These are phyloP conservation scores for Macrochelys suwanniensis DNA, from an alignment of 2,797 vertebrate species.

Conservation along the genomic window DNA sequence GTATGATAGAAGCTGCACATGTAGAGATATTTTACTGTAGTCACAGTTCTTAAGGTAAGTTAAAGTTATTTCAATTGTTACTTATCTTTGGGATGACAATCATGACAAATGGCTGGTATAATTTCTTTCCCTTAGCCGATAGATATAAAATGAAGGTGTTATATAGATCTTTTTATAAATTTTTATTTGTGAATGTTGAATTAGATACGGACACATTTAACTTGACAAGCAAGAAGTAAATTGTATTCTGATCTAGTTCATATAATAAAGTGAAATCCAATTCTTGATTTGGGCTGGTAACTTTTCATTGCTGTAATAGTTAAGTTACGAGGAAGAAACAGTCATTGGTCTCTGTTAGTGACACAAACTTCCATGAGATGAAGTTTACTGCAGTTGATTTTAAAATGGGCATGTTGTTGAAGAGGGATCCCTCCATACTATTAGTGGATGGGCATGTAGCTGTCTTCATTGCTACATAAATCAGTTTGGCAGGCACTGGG, in stretches of 20 bases:
- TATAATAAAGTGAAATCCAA: slow-evolving; percentile 42
- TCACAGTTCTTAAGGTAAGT: slow-evolving; percentile 71
- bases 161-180: slow-evolving; percentile 69
- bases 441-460: background rate
- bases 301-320: slow-evolving; percentile 36
- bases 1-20: slow-evolving; percentile 36
- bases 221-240: slow-evolving; percentile 73
- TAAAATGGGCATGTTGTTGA: background rate
- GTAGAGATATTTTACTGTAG: slow-evolving; percentile 64
- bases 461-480: background rate
- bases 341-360: slow-evolving; percentile 57
- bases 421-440: background rate
- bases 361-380: slow-evolving; percentile 38
- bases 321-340: slow-evolving; percentile 33
- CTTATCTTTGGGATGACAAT: slow-evolving; percentile 72
- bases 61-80: slow-evolving; percentile 74
- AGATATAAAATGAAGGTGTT: slow-evolving; percentile 68
- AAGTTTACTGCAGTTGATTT: background rate
- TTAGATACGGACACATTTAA: slow-evolving; percentile 76
- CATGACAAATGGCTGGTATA: slow-evolving; percentile 78
- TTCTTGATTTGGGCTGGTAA: slow-evolving; percentile 35
- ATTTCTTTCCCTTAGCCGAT: slow-evolving; percentile 76
- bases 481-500: background rate
- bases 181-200: slow-evolving; percentile 66
- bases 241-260: slow-evolving; percentile 72